Percentiles rank a stretch among this genome's conserved stretches.
These are phyloP conservation scores for Hylaea fasciaria DNA, from an alignment of 2,888 invertebrate species.

Conservation along the genomic window DNA sequence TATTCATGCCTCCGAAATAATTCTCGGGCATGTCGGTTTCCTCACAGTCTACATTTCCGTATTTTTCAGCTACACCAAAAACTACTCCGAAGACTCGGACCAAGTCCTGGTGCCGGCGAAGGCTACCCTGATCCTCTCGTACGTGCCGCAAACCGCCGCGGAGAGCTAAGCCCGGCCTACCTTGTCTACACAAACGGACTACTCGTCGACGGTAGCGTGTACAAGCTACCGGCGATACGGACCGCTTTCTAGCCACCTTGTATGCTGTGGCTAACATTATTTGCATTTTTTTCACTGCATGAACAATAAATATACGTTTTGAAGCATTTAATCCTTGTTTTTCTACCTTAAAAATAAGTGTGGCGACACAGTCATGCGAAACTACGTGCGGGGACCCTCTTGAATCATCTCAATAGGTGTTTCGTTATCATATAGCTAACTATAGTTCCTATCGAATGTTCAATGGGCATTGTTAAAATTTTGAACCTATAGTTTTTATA, in stretches of 20 bases:
- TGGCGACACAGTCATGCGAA: too few relatives aligned
- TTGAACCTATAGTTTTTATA: too few relatives aligned
- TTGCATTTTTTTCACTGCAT: slow-evolving; percentile 27
- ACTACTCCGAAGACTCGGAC: slow-evolving; percentile 68
- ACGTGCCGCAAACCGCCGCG: slow-evolving; percentile 83
- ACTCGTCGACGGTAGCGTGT: too few relatives aligned
- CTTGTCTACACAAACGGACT: too few relatives aligned
- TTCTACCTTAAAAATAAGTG: slow-evolving; percentile 1
- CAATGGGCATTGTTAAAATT: too few relatives aligned
- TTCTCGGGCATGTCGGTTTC: too few relatives aligned
- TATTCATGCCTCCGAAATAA: too few relatives aligned
- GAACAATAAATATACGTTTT: slow-evolving; percentile 44
- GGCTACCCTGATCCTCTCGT: slow-evolving; percentile 88
- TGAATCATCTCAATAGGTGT: too few relatives aligned
- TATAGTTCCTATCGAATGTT: too few relatives aligned
- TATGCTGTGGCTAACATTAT: slow-evolving; percentile 25
- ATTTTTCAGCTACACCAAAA: slow-evolving; percentile 82
- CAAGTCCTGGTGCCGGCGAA: slow-evolving; percentile 85
- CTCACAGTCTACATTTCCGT: too few relatives aligned
- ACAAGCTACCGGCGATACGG: background rate
- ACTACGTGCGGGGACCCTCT: too few relatives aligned
- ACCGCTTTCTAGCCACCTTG: slow-evolving; percentile 39
- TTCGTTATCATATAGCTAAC: too few relatives aligned
- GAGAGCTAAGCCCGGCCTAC: slow-evolving; percentile 49
- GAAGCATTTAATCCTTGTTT: slow-evolving; percentile 44